Evolutionary conservation across 2,888 invertebrate species (phyloP).

Genomic region (Eretmocerus hayati): DNA sequence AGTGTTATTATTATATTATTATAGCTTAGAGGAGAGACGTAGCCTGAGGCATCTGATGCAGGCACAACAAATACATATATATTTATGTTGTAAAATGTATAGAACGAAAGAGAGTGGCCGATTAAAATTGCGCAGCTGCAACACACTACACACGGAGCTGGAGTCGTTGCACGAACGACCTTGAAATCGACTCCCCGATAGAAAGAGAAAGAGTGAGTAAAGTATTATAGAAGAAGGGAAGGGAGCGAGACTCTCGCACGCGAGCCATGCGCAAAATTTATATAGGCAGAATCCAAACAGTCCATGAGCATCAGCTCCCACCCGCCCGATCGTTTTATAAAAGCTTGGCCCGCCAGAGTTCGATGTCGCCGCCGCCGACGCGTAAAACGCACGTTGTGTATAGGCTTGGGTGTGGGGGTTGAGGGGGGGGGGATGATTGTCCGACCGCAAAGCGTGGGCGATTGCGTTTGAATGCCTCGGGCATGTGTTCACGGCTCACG

Average conservation of each 20-base stretch:
- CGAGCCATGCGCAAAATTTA: no score
- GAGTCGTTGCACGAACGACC: conserved; percentile 24
- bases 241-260: background rate
- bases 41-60: background rate
- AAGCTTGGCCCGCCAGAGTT: conserved; percentile 3
- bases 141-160: conserved; percentile 1
- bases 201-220: conserved; percentile 12
- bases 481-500: no score
- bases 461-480: no score
- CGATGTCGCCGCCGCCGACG: conserved; percentile 20
- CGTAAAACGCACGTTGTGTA: no score
- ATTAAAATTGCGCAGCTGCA: conserved; percentile 24
- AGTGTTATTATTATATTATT: no score
- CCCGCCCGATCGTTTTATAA: background rate
- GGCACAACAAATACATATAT: background rate
- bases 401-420: background rate
- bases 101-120: conserved; percentile 13
- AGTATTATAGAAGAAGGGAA: no score
- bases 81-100: no score
- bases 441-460: no score
- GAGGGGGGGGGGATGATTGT: background rate
- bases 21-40: background rate
- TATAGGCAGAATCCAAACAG: no score
- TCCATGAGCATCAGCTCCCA: no score
- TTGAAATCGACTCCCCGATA: conserved; percentile 22